phyloP scores from a whole-genome alignment of 2,797 vertebrate species.

The Gobionotothen gibberifrons region DNA sequence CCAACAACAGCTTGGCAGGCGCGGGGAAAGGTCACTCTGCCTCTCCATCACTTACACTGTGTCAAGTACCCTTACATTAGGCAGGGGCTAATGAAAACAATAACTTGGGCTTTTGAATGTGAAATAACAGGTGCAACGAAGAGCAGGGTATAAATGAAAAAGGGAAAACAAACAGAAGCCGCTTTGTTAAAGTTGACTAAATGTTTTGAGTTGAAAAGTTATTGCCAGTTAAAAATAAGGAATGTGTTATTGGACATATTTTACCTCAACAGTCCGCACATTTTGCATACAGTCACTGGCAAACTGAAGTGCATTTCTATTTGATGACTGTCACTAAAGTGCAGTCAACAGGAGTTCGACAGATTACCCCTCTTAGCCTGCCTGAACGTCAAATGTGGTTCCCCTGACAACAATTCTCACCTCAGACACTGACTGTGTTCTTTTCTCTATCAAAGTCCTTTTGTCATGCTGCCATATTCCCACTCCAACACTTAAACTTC shows the following conservation, averaged over 20 bases:
- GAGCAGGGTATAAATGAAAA: slow-evolving; percentile 31
- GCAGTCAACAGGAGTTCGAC: slow-evolving; percentile 66
- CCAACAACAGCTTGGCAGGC: slow-evolving; percentile 77
- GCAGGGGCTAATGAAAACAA: slow-evolving; percentile 74
- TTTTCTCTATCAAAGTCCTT: slow-evolving; percentile 54
- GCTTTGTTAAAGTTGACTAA: not conserved
- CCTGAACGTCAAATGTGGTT: slow-evolving; percentile 61
- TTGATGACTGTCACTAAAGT: slow-evolving; percentile 18
- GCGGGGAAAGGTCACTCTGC: slow-evolving; percentile 80
- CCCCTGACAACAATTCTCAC: slow-evolving; percentile 53
- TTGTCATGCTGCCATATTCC: slow-evolving; percentile 44
- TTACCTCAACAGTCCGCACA: slow-evolving; percentile 2
- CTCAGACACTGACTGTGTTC: slow-evolving; percentile 46
- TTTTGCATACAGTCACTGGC: not conserved
- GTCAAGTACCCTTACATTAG: slow-evolving; percentile 75
- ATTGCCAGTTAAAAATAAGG: not conserved
- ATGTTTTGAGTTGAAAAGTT: slow-evolving; percentile 29
- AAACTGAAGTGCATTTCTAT: not conserved
- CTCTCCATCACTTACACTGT: slow-evolving; percentile 79
- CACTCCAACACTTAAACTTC: slow-evolving; percentile 16
- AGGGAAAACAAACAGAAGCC: slow-evolving; percentile 43
- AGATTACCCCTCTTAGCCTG: slow-evolving; percentile 63
- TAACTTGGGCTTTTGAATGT: slow-evolving; percentile 66
- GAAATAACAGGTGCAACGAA: slow-evolving; percentile 71
- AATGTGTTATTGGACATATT: not conserved